A percentile compares a stretch with the other conserved stretches of the same genome.
Evolutionary conservation across 2,797 vertebrate genomes (phyloP).

Genomic region (Aselliscus stoliczkanus): DNA sequence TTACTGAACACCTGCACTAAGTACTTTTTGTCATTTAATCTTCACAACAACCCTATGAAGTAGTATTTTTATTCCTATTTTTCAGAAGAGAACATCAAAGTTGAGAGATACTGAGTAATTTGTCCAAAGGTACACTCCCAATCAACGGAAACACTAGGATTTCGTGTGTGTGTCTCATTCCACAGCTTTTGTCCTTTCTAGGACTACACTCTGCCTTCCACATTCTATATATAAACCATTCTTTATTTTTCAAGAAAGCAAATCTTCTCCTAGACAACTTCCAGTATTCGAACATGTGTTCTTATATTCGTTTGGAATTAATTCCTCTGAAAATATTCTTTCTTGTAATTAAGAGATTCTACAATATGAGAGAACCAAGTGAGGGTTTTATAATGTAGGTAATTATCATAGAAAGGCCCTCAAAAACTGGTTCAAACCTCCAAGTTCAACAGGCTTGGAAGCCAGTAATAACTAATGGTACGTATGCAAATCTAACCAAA

Average conservation of each 20-base stretch:
- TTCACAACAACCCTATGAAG: not conserved
- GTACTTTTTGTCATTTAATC: not conserved
- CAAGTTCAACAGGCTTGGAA: not conserved
- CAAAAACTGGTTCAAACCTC: not conserved
- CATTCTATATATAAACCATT: not conserved
- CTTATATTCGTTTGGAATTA: not conserved
- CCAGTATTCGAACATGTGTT: not conserved
- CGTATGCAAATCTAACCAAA: not conserved
- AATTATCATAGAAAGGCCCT: not conserved
- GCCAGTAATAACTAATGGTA: not conserved
- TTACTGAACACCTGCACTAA: not conserved
- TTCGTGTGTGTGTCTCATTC: not conserved
- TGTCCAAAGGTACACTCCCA: not conserved
- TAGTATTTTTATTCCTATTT: not conserved
- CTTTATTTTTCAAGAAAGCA: not conserved
- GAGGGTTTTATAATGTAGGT: not conserved
- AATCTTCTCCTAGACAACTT: not conserved
- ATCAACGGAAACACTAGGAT: not conserved
- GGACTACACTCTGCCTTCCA: not conserved
- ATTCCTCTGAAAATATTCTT: slow-evolving; percentile 33
- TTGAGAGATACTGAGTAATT: not conserved
- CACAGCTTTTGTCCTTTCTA: not conserved
- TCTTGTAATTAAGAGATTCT: not conserved
- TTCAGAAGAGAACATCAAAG: not conserved
- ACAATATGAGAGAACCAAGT: not conserved